These are phyloP conservation scores for Acipenser transmontanus DNA, from an alignment of 2,797 vertebrate species.

Conservation along the genomic window DNA sequence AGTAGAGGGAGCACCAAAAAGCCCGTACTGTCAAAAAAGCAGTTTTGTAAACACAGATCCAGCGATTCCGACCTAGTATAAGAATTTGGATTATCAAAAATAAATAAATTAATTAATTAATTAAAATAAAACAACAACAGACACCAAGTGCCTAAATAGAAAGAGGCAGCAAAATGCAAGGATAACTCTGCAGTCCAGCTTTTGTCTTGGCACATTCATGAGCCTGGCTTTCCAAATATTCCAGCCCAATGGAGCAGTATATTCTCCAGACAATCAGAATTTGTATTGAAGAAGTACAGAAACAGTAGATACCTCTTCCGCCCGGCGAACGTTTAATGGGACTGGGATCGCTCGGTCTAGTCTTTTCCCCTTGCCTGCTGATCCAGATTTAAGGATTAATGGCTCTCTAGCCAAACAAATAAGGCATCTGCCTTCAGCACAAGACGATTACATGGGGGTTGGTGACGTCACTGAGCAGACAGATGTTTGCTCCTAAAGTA, in stretches of 20 bases:
- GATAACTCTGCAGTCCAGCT: neutral
- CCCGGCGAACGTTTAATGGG: conserved; percentile 42
- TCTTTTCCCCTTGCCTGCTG: conserved; percentile 78
- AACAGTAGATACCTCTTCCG: conserved; percentile 26
- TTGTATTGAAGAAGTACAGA: conserved; percentile 21
- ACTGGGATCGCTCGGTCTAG: conserved; percentile 60
- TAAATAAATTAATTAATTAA: neutral
- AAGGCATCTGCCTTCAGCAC: conserved; percentile 94
- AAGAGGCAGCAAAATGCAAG: conserved; percentile 6
- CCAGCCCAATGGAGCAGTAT: conserved; percentile 20
- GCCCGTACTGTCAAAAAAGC: too few relatives aligned
- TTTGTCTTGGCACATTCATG: conserved; percentile 5
- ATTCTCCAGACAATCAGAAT: conserved; percentile 22
- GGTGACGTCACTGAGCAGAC: conserved; percentile 96
- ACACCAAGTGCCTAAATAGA: conserved; percentile 13
- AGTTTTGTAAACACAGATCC: too few relatives aligned
- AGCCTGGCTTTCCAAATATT: conserved; percentile 29
- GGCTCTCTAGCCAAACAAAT: conserved; percentile 95
- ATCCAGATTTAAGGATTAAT: conserved; percentile 93
- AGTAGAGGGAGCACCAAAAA: too few relatives aligned
- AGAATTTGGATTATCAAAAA: too few relatives aligned
- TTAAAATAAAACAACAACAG: neutral
- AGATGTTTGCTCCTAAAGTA: conserved; percentile 98
- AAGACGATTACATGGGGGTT: conserved; percentile 87
- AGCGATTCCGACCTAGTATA: too few relatives aligned